A percentile compares a stretch with the other conserved stretches of the same genome.
These are phyloP conservation scores for Ferrisia virgata DNA, from an alignment of 2,888 invertebrate genomes.

Conservation along the genomic window DNA sequence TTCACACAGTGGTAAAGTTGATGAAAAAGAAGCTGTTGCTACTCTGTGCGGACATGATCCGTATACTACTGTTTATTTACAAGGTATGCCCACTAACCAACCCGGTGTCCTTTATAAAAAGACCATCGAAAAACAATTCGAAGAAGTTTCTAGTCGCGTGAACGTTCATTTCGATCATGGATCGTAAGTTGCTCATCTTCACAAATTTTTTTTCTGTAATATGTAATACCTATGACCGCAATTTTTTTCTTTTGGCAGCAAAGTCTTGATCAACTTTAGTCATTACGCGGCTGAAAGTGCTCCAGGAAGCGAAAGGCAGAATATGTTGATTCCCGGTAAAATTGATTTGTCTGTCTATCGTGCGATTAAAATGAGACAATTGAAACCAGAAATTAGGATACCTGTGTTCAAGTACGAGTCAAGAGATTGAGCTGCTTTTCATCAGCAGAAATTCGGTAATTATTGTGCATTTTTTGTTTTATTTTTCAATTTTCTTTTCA, in stretches of 20 bases:
- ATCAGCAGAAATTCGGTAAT: not conserved
- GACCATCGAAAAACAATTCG: conserved; percentile 62
- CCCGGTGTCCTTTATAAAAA: conserved; percentile 69
- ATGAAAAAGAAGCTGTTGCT: conserved; percentile 67
- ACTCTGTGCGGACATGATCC: conserved; percentile 72
- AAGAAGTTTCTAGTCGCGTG: conserved; percentile 53
- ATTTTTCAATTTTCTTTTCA: not conserved
- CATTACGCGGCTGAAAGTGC: not conserved
- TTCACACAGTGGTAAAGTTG: conserved; percentile 57
- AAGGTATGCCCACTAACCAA: conserved; percentile 59
- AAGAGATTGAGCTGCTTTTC: too few relatives aligned
- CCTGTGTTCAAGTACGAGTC: conserved; percentile 60
- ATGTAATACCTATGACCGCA: conserved; percentile 50
- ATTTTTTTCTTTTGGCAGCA: conserved; percentile 58
- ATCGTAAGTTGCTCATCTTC: conserved; percentile 53
- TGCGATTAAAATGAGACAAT: conserved; percentile 66
- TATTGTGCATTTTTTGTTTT: not conserved
- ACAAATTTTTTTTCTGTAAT: too few relatives aligned
- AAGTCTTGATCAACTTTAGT: conserved; percentile 67
- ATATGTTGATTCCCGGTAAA: conserved; percentile 58
- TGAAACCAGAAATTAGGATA: conserved; percentile 58
- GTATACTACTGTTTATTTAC: conserved; percentile 67
- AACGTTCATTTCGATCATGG: conserved; percentile 59
- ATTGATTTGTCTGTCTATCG: conserved; percentile 70
- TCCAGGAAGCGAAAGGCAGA: conserved; percentile 32